Evolutionary conservation across 1,140 invertebrate species (phyloP), one percentile per base, ranked within the genome.

Genomic region (Apis dorsata): DNA sequence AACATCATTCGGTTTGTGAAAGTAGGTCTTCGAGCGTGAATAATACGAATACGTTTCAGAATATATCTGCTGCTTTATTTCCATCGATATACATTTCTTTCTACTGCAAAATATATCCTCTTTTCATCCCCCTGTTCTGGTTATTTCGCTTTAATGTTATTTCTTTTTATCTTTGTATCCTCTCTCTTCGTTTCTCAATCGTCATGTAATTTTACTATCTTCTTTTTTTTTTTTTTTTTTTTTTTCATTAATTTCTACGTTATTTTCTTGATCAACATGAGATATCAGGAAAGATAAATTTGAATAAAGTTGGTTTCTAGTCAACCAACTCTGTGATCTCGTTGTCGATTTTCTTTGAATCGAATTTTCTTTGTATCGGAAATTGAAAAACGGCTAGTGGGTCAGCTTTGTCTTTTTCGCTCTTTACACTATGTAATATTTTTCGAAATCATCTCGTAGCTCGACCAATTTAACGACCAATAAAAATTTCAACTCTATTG

Each of bases 1-100:
- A 75, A 79, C 75, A 80, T 87, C 84, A 79, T 86, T 86, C 66
- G 84, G 70, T 75, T 83, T 79, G 80, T 57, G 85, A 78, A 86
- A 75, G 84, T 80, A 69, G 75, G 63, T 60, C 75, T 71, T 74
- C 74, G 75, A 75, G 74, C 71, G 70, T 74, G 85, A 87, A 71
- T 87, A 87, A 87, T 66, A 71, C 59, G 85, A 77, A 77, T 79
- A 83, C 74, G 74, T 86, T 86, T 65, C 53, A 1, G 69, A 49
- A 17, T 53, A 44, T 44, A 57, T 66, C 21, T 55, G 34, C 24
- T 60, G 68, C 79, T 81, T 82, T 86, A 85, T 85, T 86, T 81
- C 84, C 79, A 73, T 73, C 85, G 79, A 86, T 86, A 77, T 79
- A 60, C 73, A 51, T 81, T 82, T 85, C 79, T 63, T 85, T 81